Base-by-base conservation (phyloP, 2,797 vertebrate genomes). In the Menidia menidia region DNA sequence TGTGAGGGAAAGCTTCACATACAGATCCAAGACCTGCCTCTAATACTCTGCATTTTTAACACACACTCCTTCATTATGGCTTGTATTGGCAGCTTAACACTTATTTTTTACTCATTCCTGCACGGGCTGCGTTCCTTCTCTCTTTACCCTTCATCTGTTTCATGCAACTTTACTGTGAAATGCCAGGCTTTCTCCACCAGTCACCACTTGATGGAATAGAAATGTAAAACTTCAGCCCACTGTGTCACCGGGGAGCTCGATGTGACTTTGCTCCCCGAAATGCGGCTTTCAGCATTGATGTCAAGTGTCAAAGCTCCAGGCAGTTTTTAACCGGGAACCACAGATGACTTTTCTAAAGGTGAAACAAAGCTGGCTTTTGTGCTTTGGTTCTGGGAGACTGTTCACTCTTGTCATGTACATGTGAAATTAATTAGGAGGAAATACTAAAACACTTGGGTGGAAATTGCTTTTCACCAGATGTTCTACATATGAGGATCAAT, bases 401-500 rank as follows among this genome's bases (percentile, higher is more conserved):
- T 89, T 93, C 87, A 65, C 87, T 90, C 92, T 94, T 93, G 93
- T 95, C 92, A 92, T 93, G 90, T 94, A 94, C 94, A 95, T 94
- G 92, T 94, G 93, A 94, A 95, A 94, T 95, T 95, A 95, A 95
- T 94, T 94, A 95, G 88, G 92, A 94, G 93, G 94, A 95, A 94
- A 94, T 94, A 95, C 93, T 94, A 95, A 94, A 95, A 95, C 93
- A 94, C 93, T 95, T 88, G 88, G 91, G 91, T 95, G 94, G 93
- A 95, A 95, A 95, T 95, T 93, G 92, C 93, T 93, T 94, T 93
- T 93, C 90, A 90, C 94, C 94, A 95, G 94, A 94, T 95, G 94
- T 93, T 94, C 87, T 78, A 77, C 93, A 93, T 93, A 92, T 93
- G 92, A 94, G 92, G 91, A 94, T 93, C 91, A 89, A 93, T 93